A percentile compares a stretch with the other conserved stretches of the same genome.
Conservation (phyloP, 2,888 invertebrate genomes). For the Malthinus flaveolus region DNA sequence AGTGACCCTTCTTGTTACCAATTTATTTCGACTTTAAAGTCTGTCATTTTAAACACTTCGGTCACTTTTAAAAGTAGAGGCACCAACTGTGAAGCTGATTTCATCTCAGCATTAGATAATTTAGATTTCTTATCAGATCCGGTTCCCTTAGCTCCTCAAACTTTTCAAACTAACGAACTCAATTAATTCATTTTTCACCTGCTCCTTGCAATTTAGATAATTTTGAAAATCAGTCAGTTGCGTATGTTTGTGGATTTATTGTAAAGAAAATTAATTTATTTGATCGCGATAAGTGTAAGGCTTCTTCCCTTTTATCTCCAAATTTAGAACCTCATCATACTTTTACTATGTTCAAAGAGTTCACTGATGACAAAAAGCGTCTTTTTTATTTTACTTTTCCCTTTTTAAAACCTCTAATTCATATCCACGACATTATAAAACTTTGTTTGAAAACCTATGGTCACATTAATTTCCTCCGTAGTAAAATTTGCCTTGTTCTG, state of each 20-base stretch:
- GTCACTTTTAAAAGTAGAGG: neutral
- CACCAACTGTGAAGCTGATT: too few relatives aligned
- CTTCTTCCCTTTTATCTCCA: neutral
- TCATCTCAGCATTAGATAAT: constrained; percentile 1
- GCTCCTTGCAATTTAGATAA: neutral
- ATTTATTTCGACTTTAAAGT: constrained; percentile 24
- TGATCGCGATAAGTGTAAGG: neutral
- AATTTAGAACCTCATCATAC: too few relatives aligned
- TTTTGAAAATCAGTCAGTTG: neutral
- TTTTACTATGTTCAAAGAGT: too few relatives aligned
- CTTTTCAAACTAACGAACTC: neutral
- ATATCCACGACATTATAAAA: too few relatives aligned
- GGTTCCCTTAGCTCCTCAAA: too few relatives aligned
- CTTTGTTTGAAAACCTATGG: too few relatives aligned
- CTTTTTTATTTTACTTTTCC: neutral
- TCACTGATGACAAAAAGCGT: neutral
- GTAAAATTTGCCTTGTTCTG: too few relatives aligned
- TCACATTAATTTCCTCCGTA: too few relatives aligned
- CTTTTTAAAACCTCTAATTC: neutral
- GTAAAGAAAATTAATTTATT: neutral
- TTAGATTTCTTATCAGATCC: neutral
- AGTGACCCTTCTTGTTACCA: constrained; percentile 22
- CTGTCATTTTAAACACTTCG: constrained; percentile 17
- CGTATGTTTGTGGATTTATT: neutral
- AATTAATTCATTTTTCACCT: neutral